Evolutionary conservation across 1,140 invertebrate genomes (phyloP), one percentile per base, ranked within the genome.

Genomic region (Telenomus remus): DNA sequence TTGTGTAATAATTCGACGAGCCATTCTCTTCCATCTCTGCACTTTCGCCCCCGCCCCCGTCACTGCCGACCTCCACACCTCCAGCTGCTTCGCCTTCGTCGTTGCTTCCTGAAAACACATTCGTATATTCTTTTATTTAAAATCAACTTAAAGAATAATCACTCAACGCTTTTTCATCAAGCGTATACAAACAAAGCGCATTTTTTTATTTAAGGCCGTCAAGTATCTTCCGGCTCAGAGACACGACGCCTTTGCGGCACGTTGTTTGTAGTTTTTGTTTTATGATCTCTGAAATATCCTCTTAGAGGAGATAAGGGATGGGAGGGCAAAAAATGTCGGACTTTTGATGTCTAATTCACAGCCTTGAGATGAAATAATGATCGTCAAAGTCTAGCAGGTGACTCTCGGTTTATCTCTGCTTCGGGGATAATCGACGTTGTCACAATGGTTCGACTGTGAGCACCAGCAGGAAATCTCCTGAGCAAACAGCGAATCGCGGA

Each of bases 11-110:
- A 13, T 79, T 79, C n/a, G 77, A 66, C 44, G 84, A 82, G 49
- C 78, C 72, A 73, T 83, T 84, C 57, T 87, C 85, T 49, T 87
- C 85, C 82, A 86, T 87, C 70, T 86, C 85, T 57, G 78, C 56
- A 51, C 60, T 79, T 0, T 82, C 78, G 39, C 79, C 55, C 27
- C 68, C 74, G 33, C 78, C 77, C 4, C 65, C 75, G 15, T 70
- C 79, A 33, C 60, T 72, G 69, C 72, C 79, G 48, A 66, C 50
- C 27, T 69, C 80, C 34, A 77, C 71, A 44, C 65, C 81, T 55
- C 81, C 79, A 33, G 72, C 76, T 19, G 79, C 73, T 77, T 87
- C 87, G 55, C 83, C 85, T 79, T 88, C 87, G 82, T 87, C 86
- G 81, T 85, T 87, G 79, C 83, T 87, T 86, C 87, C 87, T 87